Base-by-base conservation (phyloP, 2,797 vertebrate species). In the Sternarchorhynchus goeldii region DNA sequence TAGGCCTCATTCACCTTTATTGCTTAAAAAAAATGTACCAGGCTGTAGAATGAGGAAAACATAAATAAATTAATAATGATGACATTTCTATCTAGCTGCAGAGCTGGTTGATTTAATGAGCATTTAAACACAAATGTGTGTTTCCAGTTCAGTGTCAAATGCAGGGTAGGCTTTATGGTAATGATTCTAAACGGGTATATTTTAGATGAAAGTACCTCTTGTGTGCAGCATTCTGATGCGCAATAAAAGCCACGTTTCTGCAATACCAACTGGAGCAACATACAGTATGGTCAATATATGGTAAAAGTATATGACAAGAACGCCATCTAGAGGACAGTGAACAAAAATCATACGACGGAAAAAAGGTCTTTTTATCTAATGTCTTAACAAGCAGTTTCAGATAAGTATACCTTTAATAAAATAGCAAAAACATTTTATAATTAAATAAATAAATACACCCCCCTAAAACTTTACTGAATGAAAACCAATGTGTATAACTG, bases 381-480 rank as follows among this genome's bases (percentile, higher is more conserved):
- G n/a, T 18, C 17, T 14, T 32, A 12, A 63, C 18, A 63, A 63
- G 8, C 32, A 20, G 2, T 34, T 36, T n/a, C 64, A 66, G n/a
- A 14, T 45, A 67, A 39, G 45, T 17, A 29, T 18, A 10, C 4
- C 17, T 29, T 74, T 60, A 68, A 58, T 57, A 57, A 29, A 65
- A 75, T 41, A 63, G 21, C 3, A 41, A 62, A 75, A 41, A n/a
- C 71, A 76, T 41, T 34, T 50, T 58, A 2, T 76, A 34, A 25
- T 25, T 25, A 25, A 25, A 25, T 25, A 25, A 25, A 50, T 50
- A 50, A 50, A 50, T 50, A 50, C 8, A 10, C 45, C 45, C 45
- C 41, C 41, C 5, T 8, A 45, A 85, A 64, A 72, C 78, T 91
- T 90, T 88, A 92, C 82, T 91, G 82, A 81, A 89, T 86, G 82